These are phyloP conservation scores for Merodon equestris DNA, from an alignment of 2,888 invertebrate species.

Conservation along the genomic window DNA sequence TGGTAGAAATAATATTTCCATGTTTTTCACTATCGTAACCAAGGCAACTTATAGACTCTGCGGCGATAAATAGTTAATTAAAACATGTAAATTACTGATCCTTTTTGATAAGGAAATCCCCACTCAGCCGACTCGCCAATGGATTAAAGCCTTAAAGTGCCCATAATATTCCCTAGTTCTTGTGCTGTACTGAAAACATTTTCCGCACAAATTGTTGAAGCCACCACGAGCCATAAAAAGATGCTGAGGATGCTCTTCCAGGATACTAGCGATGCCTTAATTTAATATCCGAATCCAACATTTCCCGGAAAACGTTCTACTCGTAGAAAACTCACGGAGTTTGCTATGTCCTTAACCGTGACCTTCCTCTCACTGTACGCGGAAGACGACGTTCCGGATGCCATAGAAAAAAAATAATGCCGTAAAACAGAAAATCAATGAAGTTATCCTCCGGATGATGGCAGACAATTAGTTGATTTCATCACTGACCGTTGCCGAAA, in stretches of 20 bases:
- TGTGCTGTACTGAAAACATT: no score
- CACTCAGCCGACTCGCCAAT: not conserved
- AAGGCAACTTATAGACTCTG: slow-evolving; percentile 6
- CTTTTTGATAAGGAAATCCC: not conserved
- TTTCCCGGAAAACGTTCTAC: not conserved
- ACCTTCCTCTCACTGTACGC: no score
- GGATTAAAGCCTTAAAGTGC: slow-evolving; percentile 8
- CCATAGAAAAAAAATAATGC: no score
- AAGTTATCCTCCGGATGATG: slow-evolving; percentile 14
- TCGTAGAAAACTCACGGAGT: no score
- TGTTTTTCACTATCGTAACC: slow-evolving; percentile 14
- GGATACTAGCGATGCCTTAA: not conserved
- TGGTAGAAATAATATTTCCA: not conserved
- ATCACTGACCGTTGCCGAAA: slow-evolving; percentile 5
- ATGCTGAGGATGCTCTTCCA: not conserved
- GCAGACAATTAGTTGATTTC: slow-evolving; percentile 32
- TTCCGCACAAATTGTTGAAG: no score
- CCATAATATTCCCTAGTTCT: not conserved
- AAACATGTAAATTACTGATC: slow-evolving; percentile 38
- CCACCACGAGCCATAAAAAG: no score
- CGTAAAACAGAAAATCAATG: slow-evolving; percentile 7
- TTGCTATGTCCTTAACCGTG: no score
- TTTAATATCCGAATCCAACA: not conserved
- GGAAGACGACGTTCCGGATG: no score
- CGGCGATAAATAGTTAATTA: slow-evolving; percentile 41